These are phyloP conservation scores for Cladorhizidae sp. DNA, from an alignment of 37 sponge, comb jelly and placozoan genomes.

Conservation along the genomic window DNA sequence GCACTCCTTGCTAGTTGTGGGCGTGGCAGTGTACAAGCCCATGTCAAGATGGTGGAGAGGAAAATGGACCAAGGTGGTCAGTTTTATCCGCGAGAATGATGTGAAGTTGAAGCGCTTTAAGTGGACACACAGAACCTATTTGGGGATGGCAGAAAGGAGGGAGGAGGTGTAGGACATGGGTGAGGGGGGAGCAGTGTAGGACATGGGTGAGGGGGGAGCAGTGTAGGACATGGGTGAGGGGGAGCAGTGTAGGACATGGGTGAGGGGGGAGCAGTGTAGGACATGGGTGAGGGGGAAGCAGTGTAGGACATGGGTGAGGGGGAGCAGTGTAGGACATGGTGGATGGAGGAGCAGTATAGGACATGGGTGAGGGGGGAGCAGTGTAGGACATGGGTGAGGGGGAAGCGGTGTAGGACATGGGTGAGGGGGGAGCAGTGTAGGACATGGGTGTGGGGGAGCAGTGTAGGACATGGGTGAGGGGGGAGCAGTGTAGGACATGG, in stretches of 20 bases:
- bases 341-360: too few species aligned
- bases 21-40: constrained; percentile 24
- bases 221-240: background rate
- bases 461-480: too few species aligned
- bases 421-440: background rate
- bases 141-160: background rate
- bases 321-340: too few species aligned
- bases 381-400: too few species aligned
- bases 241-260: background rate
- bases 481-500: background rate
- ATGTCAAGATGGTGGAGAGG: constrained; percentile 64
- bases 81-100: constrained; percentile 47
- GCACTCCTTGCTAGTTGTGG: background rate
- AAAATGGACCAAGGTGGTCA: constrained; percentile 43
- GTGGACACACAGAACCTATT: constrained; percentile 57
- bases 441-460: background rate
- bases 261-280: background rate
- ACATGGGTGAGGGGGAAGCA: background rate
- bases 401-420: background rate
- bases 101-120: constrained; percentile 56
- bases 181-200: background rate
- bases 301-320: background rate
- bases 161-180: background rate
- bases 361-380: constrained; percentile 8
- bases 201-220: background rate